Evolutionary conservation across 2,113 vertebrate species (phyloP).

Genomic region (Gyps fulvus): DNA sequence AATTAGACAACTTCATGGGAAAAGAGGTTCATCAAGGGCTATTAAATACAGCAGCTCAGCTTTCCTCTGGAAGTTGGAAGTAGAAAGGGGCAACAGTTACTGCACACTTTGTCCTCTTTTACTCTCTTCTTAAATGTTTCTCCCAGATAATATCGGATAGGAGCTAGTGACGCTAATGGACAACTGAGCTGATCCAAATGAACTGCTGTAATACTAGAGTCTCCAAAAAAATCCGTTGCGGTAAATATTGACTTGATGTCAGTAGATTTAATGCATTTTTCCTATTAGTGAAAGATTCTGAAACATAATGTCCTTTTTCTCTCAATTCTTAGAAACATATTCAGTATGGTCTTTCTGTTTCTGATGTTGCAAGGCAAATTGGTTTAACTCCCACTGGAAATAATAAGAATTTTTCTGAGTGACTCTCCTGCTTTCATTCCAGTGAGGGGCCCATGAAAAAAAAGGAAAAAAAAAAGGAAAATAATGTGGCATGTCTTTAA

Average conservation of each 20-base stretch:
- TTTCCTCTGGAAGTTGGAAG: not conserved
- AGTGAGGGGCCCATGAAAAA: not conserved
- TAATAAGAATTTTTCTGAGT: not conserved
- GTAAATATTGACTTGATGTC: not conserved
- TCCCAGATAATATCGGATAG: not conserved
- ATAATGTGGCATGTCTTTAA: not conserved
- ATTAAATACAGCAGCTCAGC: not conserved
- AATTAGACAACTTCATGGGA: not conserved
- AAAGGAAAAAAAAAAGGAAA: not conserved
- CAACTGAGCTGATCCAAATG: not conserved
- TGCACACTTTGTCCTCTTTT: not conserved
- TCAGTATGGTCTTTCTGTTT: not conserved
- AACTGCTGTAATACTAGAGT: not conserved
- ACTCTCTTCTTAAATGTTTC: not conserved
- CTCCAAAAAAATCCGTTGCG: accelerated
- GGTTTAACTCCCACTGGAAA: not conserved
- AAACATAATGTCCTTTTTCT: not conserved
- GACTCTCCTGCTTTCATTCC: not conserved
- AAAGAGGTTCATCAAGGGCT: not conserved
- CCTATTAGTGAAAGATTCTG: not conserved
- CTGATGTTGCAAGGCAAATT: not conserved
- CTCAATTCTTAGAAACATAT: not conserved
- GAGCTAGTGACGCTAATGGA: not conserved
- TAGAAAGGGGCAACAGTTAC: not conserved
- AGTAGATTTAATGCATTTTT: not conserved